Conservation (phyloP, 2,113 vertebrate species). For the Rhinolophus ferrumequinum region DNA sequence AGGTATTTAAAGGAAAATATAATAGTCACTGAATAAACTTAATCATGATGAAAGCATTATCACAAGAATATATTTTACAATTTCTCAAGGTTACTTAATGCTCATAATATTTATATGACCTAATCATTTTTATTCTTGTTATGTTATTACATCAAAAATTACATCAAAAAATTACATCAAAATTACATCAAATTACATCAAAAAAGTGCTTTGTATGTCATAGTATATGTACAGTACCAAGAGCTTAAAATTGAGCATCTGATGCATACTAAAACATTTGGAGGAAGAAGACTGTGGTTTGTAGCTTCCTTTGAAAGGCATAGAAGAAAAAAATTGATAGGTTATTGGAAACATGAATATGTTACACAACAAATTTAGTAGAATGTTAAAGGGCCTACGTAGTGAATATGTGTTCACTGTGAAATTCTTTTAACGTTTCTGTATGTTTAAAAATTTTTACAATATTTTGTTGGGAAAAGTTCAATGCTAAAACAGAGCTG, state of each 20-base stretch:
- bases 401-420: neutral
- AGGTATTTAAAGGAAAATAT: neutral
- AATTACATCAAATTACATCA: neutral
- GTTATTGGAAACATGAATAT: neutral
- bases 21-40: neutral
- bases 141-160: neutral
- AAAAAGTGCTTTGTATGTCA: neutral
- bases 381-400: neutral
- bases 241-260: neutral
- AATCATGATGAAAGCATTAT: neutral
- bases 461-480: neutral
- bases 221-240: neutral
- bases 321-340: neutral
- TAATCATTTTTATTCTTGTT: neutral
- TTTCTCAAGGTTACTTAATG: neutral
- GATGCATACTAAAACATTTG: neutral
- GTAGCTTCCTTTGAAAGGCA: neutral
- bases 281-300: neutral
- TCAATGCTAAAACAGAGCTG: neutral
- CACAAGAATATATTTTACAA: neutral
- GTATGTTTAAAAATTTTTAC: neutral
- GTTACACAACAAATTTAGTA: neutral
- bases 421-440: neutral
- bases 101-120: neutral
- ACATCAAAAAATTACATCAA: neutral